Conservation (phyloP, 2,113 vertebrate species). For the Climacteris rufus region DNA sequence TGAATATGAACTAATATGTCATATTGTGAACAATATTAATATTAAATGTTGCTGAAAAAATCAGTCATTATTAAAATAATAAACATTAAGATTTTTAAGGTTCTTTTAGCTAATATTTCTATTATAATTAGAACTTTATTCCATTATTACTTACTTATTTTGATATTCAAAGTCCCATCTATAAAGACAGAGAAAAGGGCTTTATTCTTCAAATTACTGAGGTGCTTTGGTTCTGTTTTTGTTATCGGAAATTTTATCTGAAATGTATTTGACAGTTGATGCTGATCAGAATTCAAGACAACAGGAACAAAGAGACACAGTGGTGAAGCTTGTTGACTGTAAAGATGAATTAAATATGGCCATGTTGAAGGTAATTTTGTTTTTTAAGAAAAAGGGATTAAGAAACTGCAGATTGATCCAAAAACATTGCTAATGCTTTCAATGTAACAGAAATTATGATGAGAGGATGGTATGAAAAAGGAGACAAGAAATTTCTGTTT, state of each 20-base stretch:
- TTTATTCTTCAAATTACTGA: not conserved
- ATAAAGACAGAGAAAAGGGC: not conserved
- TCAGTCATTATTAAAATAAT: not conserved
- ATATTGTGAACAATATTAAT: not conserved
- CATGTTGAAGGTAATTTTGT: slow-evolving; percentile 71
- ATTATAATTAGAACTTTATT: not conserved
- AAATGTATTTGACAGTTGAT: slow-evolving; percentile 41
- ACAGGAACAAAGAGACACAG: not conserved
- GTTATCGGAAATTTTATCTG: not conserved
- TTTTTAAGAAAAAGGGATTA: not conserved
- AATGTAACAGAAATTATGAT: not conserved
- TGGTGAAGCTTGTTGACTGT: not conserved
- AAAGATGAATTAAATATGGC: slow-evolving; percentile 43
- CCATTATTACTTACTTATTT: not conserved
- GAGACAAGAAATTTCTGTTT: not conserved
- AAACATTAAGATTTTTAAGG: not conserved
- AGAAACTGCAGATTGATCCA: not conserved
- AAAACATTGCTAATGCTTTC: not conserved
- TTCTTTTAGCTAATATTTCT: not conserved
- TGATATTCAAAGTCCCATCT: not conserved
- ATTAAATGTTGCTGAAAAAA: not conserved
- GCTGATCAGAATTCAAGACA: not conserved
- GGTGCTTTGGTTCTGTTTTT: not conserved
- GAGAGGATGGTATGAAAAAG: not conserved
- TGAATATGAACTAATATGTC: not conserved